Conservation (phyloP, 2,113 vertebrate genomes). For the Semnornis frantzii region DNA sequence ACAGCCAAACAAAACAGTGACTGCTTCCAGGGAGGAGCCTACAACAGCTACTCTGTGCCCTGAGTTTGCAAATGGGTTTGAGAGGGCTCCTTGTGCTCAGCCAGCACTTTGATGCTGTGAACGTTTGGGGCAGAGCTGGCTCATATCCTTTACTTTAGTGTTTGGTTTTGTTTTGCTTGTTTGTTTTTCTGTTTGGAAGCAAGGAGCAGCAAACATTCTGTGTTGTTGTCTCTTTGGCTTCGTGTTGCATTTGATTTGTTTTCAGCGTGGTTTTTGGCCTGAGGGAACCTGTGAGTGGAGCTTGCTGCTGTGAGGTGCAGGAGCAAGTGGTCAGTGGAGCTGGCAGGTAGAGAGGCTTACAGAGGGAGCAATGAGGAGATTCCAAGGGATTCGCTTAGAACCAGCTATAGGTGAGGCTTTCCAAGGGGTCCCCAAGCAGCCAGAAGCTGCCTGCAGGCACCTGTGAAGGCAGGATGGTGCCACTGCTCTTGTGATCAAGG, state of each 20-base stretch:
- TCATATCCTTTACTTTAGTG: accelerated
- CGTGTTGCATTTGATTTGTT: not conserved
- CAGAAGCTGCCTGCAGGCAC: not conserved
- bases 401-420: accelerated
- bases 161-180: not conserved
- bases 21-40: accelerated
- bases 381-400: not conserved
- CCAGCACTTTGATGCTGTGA: accelerated
- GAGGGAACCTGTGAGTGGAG: not conserved
- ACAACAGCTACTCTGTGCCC: accelerated
- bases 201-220: not conserved
- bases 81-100: too few relatives aligned
- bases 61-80: not conserved
- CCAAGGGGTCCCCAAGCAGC: not conserved
- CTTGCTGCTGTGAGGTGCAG: accelerated
- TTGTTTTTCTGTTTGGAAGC: not conserved
- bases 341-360: not conserved
- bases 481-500: not conserved
- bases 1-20: not conserved
- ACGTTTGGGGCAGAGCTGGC: not conserved
- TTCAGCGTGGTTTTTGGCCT: accelerated
- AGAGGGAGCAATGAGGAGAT: accelerated
- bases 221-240: not conserved
- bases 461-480: accelerated
- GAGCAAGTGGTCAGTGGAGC: accelerated